phyloP scores from a whole-genome alignment of 2,888 invertebrate genomes.

The Scaptomyza reducta region DNA sequence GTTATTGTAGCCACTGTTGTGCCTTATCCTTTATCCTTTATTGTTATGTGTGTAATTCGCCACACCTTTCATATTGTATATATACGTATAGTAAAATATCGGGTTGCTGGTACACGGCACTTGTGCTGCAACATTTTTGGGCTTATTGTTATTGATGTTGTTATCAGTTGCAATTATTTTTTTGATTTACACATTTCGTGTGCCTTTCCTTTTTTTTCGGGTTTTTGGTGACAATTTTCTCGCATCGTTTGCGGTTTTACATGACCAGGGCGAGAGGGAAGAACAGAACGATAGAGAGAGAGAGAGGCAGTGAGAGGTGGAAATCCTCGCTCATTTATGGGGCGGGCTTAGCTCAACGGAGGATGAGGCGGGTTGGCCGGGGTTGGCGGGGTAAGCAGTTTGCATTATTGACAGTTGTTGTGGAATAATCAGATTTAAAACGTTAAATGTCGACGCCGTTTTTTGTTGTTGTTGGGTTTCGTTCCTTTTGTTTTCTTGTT shows the following conservation, averaged over 20 bases:
- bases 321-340: constrained; percentile 42
- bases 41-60: constrained; percentile 55
- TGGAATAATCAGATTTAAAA: constrained; percentile 81
- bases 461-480: constrained; percentile 32
- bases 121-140: constrained; percentile 29
- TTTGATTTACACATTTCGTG: constrained; percentile 75
- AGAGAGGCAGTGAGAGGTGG: not conserved
- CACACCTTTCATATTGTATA: constrained; percentile 21
- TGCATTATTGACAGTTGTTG: constrained; percentile 80
- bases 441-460: constrained; percentile 75
- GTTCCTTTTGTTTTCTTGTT: constrained; percentile 4
- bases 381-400: constrained; percentile 48
- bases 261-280: constrained; percentile 12
- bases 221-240: constrained; percentile 72
- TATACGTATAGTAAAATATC: constrained; percentile 12
- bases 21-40: constrained; percentile 56
- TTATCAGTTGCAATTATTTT: constrained; percentile 81
- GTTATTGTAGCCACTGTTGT: constrained; percentile 5
- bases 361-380: constrained; percentile 2
- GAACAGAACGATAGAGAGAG: not conserved
- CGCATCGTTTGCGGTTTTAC: constrained; percentile 74
- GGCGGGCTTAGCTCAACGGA: constrained; percentile 48
- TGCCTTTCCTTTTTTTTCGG: constrained; percentile 11
- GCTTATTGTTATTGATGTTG: constrained; percentile 81
- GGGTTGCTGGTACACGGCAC: constrained; percentile 1